phyloP scores from a whole-genome alignment of 2,113 vertebrate species.

The Oncorhynchus tshawytscha region DNA sequence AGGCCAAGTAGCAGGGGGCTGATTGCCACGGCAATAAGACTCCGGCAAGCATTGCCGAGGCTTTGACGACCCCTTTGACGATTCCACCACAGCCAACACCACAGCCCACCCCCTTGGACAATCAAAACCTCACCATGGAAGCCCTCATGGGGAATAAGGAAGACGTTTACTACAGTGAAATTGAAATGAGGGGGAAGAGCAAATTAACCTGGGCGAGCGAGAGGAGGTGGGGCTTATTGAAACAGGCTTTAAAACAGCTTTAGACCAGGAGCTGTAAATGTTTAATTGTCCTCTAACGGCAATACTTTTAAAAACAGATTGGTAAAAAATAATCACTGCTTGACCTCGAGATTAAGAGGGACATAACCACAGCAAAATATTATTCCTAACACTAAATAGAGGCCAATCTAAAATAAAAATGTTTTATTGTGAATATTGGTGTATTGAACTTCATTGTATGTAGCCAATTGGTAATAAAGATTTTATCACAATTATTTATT shows the following conservation, averaged over 20 bases:
- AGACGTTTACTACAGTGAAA: constrained; percentile 69
- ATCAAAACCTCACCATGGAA: constrained; percentile 60
- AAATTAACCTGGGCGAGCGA: constrained; percentile 68
- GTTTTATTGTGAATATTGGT: not conserved
- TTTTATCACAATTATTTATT: not conserved
- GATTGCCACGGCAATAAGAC: constrained; percentile 74
- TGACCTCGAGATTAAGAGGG: constrained; percentile 27
- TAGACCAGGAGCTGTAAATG: constrained; percentile 49
- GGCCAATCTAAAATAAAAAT: too few species aligned
- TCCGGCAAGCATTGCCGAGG: constrained; percentile 62
- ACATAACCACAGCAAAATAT: not conserved
- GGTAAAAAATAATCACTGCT: constrained; percentile 52
- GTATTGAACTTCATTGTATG: not conserved
- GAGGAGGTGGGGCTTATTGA: constrained; percentile 56
- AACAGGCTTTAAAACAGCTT: constrained; percentile 42
- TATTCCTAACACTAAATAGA: not conserved
- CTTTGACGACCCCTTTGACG: constrained; percentile 62
- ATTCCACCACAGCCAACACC: constrained; percentile 48
- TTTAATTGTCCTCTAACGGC: constrained; percentile 65
- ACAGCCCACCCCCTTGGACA: constrained; percentile 56
- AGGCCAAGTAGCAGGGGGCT: constrained; percentile 71
- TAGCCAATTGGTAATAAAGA: not conserved
- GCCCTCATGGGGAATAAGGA: constrained; percentile 69
- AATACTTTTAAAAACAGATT: constrained; percentile 46
- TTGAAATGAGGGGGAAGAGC: constrained; percentile 69